A percentile compares a stretch with the other conserved stretches of the same genome.
Conservation (phyloP, 2,888 invertebrate genomes). For the Achlya flavicornis region DNA sequence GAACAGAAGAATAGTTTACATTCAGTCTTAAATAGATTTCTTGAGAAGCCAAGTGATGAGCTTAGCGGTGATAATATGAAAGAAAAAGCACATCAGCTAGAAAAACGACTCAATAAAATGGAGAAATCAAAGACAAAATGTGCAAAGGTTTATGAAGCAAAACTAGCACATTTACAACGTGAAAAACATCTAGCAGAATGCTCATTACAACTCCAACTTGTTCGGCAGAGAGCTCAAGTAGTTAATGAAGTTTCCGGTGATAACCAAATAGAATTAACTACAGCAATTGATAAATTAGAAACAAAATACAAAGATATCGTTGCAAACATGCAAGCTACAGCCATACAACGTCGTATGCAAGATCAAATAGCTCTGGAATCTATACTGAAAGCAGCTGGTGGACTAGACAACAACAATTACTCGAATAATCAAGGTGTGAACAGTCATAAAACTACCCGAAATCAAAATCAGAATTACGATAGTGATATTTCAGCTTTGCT, state of each 20-base stretch:
- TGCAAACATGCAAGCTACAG: constrained; percentile 71
- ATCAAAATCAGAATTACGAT: constrained; percentile 52
- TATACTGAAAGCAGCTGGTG: constrained; percentile 64
- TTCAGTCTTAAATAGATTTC: constrained; percentile 49
- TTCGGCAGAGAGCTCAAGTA: constrained; percentile 67
- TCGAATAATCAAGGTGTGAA: constrained; percentile 41
- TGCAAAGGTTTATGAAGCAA: constrained; percentile 59
- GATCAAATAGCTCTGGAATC: constrained; percentile 71
- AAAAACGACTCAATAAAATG: constrained; percentile 64
- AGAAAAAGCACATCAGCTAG: constrained; percentile 54
- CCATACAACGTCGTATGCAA: constrained; percentile 70
- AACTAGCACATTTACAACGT: constrained; percentile 60
- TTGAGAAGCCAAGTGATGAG: constrained; percentile 50
- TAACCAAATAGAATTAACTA: constrained; percentile 60
- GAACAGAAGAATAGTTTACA: constrained; percentile 58
- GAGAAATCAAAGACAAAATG: constrained; percentile 65
- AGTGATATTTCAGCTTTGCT: constrained; percentile 52
- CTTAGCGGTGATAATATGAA: constrained; percentile 38
- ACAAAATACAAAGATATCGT: constrained; percentile 74
- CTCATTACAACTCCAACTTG: constrained; percentile 67
- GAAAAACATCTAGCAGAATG: constrained; percentile 71
- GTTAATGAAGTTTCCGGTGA: constrained; percentile 63
- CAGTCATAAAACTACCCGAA: constrained; percentile 29
- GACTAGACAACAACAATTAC: constrained; percentile 43
- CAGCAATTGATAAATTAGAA: constrained; percentile 68